phyloP scores from a whole-genome alignment of 2,113 vertebrate genomes.

The Halcyon senegalensis region DNA sequence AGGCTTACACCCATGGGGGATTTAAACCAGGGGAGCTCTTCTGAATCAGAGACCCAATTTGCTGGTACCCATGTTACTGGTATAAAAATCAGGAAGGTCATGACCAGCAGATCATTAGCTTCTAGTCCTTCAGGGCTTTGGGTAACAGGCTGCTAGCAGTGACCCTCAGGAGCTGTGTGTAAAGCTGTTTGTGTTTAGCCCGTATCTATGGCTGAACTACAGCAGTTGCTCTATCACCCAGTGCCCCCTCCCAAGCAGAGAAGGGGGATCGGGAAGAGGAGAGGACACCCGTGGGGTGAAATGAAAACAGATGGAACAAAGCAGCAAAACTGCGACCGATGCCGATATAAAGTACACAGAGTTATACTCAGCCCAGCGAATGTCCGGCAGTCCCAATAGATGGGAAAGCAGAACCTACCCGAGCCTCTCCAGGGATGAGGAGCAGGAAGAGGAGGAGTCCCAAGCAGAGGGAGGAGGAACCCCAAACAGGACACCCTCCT shows the following conservation, averaged over 20 bases:
- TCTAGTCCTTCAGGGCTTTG: neutral
- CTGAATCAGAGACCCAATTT: neutral
- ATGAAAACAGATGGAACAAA: neutral
- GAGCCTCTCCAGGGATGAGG: neutral
- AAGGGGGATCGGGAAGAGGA: neutral
- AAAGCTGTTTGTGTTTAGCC: neutral
- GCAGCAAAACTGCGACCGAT: neutral
- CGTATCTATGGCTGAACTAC: neutral
- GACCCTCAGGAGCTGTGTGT: neutral
- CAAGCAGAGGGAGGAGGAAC: neutral
- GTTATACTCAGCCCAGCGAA: neutral
- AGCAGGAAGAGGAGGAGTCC: too few relatives aligned
- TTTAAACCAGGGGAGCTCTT: neutral
- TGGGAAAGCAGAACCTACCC: neutral
- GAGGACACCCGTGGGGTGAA: neutral
- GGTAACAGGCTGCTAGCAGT: neutral
- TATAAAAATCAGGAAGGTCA: neutral
- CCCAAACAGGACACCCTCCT: neutral
- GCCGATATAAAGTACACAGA: neutral
- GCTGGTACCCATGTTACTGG: neutral
- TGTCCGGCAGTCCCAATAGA: neutral
- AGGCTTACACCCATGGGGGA: neutral
- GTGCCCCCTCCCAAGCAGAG: neutral
- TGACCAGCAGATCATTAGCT: neutral
- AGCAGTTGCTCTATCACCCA: neutral